phyloP scores from a whole-genome alignment of 2,797 vertebrate species.

The Botia almorhae region DNA sequence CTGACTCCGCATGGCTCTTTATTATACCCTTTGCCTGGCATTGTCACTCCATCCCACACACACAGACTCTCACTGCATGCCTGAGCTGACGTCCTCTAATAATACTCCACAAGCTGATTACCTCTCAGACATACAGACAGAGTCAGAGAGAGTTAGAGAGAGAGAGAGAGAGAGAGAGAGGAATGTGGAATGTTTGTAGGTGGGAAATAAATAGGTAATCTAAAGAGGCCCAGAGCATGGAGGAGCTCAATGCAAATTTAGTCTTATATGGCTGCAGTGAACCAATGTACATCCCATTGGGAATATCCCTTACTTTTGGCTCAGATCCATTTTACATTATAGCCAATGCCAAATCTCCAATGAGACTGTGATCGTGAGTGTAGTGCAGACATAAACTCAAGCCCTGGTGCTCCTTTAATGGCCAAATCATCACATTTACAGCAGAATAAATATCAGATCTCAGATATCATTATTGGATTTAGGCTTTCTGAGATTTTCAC shows the following conservation, averaged over 20 bases:
- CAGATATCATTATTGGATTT: conserved; percentile 28
- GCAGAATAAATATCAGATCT: conserved; percentile 30
- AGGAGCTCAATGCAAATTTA: conserved; percentile 32
- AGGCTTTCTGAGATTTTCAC: conserved; percentile 8
- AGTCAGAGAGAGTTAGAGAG: neutral
- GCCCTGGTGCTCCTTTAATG: conserved; percentile 12
- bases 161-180: neutral
- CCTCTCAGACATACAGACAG: conserved; percentile 9
- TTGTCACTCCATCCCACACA: conserved; percentile 18
- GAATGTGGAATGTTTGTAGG: conserved; percentile 30
- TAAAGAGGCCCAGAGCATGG: conserved; percentile 29
- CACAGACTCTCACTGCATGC: neutral
- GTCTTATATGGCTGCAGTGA: conserved; percentile 24
- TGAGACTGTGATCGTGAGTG: conserved; percentile 21
- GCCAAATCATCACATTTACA: conserved; percentile 22
- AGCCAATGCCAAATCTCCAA: conserved; percentile 33
- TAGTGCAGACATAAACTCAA: conserved; percentile 15
- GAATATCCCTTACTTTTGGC: conserved; percentile 24
- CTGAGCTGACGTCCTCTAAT: conserved; percentile 31
- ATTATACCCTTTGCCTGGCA: no score
- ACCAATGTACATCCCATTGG: conserved; percentile 12
- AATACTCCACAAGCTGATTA: conserved; percentile 50
- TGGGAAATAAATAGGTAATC: conserved; percentile 36
- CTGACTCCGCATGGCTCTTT: neutral
- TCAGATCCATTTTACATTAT: conserved; percentile 33